These are phyloP conservation scores for Mythimna vitellina DNA, from an alignment of 2,888 invertebrate genomes.

Conservation along the genomic window DNA sequence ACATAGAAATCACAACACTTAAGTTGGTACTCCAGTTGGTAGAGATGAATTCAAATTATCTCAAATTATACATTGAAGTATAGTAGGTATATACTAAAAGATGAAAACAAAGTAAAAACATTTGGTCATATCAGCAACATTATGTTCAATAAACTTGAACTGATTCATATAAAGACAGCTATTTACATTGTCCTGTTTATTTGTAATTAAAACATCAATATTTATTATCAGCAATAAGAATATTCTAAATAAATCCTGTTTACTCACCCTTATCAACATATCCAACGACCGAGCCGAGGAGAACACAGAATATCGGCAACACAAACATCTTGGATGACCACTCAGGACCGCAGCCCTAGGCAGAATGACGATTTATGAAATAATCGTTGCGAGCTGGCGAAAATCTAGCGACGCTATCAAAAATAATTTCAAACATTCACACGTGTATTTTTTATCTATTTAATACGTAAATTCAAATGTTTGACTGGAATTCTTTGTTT, in stretches of 20 bases:
- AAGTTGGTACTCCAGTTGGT: no score
- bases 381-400: constrained; percentile 12
- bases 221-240: constrained; percentile 8
- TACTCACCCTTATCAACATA: constrained; percentile 80
- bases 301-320: constrained; percentile 72
- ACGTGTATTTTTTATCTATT: constrained; percentile 1
- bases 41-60: no score
- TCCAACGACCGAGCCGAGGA: constrained; percentile 75
- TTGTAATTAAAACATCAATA: not conserved
- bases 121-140: not conserved
- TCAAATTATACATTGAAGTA: no score
- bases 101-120: not conserved
- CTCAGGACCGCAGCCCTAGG: constrained; percentile 65
- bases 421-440: not conserved
- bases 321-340: constrained; percentile 74
- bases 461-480: not conserved
- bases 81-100: not conserved
- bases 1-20: no score
- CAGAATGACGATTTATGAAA: constrained; percentile 67
- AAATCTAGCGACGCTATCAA: constrained; percentile 18
- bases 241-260: constrained; percentile 36
- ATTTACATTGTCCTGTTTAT: constrained; percentile 8
- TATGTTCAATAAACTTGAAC: constrained; percentile 24
- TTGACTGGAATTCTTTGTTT: not conserved
- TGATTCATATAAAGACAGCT: not conserved